Base-by-base conservation (phyloP, 2,888 invertebrate genomes). In the Xylota segnis region DNA sequence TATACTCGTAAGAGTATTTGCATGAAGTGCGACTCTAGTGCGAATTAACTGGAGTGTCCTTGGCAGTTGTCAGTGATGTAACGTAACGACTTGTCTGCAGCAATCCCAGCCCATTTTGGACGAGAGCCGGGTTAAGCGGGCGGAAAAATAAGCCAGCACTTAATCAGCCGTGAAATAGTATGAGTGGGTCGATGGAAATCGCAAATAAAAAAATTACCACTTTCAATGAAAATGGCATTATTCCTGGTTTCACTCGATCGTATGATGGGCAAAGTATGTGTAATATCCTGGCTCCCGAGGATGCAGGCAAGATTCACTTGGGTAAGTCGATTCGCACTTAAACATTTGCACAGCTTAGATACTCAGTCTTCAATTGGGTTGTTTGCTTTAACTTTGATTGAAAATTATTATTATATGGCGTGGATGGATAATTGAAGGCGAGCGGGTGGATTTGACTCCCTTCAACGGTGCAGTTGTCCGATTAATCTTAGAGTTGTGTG, bases 141-240 rank as follows among this genome's bases (percentile, higher is more conserved):
- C 50, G 65, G 74, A 75, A 79, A 74, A 79, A 75, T 74, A 70
- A 84, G 61, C 78, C 43, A 63, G 43, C 63, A 59, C 65, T 84
- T 81, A 81, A 81, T 84, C 84, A 81, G 32, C 68, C 72, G 56
- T 83, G 32, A 83, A 79, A 70, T 81, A 81, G 75, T 75, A 54
- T 71, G 81, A 84, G 81, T 81, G 65, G 75, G 75, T 81, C 81
- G 81, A 81, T 81, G 65, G 65, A 66, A 79, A 84, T 70, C 34
- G 74, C 52, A 75, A 81, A 79, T 70, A 43, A 74, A 63, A 77
- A 83, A 83, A 84, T 84, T 84, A 84, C 84, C 84, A 52, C 40
- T 84, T 75, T 84, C 84, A 75, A 52, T 70, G 74, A n/a, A 58
- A 84, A 84, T 75, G 75, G 79, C 81, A 84, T 84, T 81, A 81